Evolutionary conservation across 2,113 vertebrate genomes (phyloP).

Genomic region (Pseudorhombus dupliciocellatus): DNA sequence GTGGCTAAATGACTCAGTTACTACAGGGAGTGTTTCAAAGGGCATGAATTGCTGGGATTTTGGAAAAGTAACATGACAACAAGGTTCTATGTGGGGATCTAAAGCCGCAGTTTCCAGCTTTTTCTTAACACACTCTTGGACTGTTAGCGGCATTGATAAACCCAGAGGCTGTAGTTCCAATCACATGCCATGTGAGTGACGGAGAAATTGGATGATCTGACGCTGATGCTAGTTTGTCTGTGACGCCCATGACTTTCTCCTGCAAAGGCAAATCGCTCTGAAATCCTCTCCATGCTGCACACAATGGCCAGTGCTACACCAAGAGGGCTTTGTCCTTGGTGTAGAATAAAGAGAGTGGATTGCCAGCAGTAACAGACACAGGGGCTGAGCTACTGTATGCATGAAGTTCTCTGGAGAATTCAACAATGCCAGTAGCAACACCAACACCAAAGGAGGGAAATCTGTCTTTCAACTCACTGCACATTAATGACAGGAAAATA

Average conservation of each 20-base stretch:
- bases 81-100: slow-evolving; percentile 4
- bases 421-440: background rate
- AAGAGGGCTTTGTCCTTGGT: slow-evolving; percentile 31
- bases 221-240: background rate
- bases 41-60: background rate
- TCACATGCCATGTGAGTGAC: background rate
- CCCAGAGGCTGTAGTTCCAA: background rate
- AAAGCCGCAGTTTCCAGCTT: background rate
- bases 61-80: slow-evolving; percentile 3
- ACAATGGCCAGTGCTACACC: slow-evolving; percentile 35
- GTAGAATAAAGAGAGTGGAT: slow-evolving; percentile 27
- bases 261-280: slow-evolving; percentile 45
- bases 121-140: too few relatives aligned
- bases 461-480: background rate
- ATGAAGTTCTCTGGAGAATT: slow-evolving; percentile 6
- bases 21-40: background rate
- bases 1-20: slow-evolving; percentile 58
- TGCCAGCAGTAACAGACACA: slow-evolving; percentile 14
- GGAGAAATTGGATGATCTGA: background rate
- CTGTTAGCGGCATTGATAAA: background rate
- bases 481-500: background rate
- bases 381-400: slow-evolving; percentile 14
- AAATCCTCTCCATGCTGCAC: slow-evolving; percentile 38
- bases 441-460: background rate
- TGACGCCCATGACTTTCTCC: slow-evolving; percentile 34